These are phyloP conservation scores for Dendrocincla fuliginosa DNA, from an alignment of 2,797 vertebrate genomes.

Conservation along the genomic window DNA sequence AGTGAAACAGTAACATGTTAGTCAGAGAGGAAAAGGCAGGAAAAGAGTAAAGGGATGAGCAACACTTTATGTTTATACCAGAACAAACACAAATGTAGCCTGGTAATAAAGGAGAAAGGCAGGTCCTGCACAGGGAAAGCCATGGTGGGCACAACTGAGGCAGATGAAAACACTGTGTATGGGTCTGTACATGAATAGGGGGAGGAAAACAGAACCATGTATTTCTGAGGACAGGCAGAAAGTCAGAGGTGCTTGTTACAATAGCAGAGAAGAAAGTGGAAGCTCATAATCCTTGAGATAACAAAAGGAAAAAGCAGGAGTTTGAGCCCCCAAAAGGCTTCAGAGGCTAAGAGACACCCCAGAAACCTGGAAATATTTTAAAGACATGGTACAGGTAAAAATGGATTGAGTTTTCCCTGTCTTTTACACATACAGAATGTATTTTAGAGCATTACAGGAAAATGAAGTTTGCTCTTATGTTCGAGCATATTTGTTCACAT, in stretches of 20 bases:
- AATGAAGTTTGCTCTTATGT: not conserved
- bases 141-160: not conserved
- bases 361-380: not conserved
- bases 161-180: not conserved
- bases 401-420: not conserved
- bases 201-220: not conserved
- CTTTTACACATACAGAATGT: not conserved
- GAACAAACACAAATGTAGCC: not conserved
- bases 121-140: not conserved
- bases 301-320: not conserved
- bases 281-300: not conserved
- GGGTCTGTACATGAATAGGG: accelerated
- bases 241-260: not conserved
- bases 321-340: not conserved
- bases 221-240: not conserved
- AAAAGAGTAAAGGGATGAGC: not conserved
- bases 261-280: not conserved
- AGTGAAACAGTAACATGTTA: not conserved
- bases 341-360: not conserved
- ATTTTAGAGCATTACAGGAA: not conserved
- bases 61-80: not conserved
- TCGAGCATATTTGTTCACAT: not conserved
- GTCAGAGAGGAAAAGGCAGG: not conserved
- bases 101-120: not conserved
- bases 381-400: not conserved